Conservation (phyloP, 2,113 vertebrate species). For the Pterocles burchelli region DNA sequence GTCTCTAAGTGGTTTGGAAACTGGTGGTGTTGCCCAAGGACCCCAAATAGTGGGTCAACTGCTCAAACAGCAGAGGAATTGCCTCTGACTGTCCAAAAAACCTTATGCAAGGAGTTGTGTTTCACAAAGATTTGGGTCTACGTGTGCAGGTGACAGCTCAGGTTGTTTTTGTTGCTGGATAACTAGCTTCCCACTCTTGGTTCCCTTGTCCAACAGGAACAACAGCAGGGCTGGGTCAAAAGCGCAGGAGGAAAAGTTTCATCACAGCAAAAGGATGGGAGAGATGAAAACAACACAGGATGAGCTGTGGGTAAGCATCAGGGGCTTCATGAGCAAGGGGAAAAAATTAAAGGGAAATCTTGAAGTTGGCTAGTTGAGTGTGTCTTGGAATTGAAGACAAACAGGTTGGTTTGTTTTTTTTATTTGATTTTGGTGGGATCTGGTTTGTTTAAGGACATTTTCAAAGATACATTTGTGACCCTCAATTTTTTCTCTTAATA, state of each 20-base stretch:
- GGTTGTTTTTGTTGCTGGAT: neutral
- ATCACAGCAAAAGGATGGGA: neutral
- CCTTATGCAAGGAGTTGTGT: neutral
- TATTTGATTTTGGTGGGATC: neutral
- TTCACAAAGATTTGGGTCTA: neutral
- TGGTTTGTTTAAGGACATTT: neutral
- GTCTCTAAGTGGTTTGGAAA: neutral
- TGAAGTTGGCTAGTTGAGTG: neutral
- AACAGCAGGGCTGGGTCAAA: neutral
- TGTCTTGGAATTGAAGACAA: neutral
- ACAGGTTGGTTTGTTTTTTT: neutral
- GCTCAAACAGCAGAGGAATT: neutral
- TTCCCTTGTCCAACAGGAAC: neutral
- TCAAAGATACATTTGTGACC: neutral
- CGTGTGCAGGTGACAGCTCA: rapidly evolving
- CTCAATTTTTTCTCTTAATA: neutral
- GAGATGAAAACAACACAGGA: neutral
- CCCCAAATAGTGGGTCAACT: neutral
- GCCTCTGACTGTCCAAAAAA: neutral
- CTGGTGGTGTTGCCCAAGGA: neutral
- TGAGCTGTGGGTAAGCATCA: too few species aligned
- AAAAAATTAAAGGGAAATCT: neutral
- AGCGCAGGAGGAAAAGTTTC: neutral
- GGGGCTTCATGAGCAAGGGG: neutral
- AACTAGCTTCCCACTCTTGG: neutral